Percentiles rank a stretch among this genome's conserved stretches.
phyloP scores from a whole-genome alignment of 35 echinoderm and acorn worm genomes.

The Holothuria glaberrima region DNA sequence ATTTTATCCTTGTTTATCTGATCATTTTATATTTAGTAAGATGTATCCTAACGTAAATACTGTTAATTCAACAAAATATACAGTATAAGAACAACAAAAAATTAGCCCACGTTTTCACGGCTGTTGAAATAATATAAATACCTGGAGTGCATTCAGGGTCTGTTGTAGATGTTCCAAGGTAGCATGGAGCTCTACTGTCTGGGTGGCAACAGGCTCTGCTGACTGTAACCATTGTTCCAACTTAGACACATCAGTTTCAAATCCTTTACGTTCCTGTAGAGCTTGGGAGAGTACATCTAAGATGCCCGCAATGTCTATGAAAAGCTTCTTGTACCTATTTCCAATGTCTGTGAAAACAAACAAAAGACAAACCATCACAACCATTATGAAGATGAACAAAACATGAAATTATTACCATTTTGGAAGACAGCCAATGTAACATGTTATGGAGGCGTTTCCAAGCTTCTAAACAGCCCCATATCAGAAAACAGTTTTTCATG shows the following conservation, averaged over 20 bases:
- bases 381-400: too few species aligned
- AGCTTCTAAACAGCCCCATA: too few species aligned
- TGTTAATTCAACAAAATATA: too few species aligned
- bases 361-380: neutral
- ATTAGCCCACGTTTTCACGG: too few species aligned
- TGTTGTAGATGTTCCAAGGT: constrained; percentile 17
- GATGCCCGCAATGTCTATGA: constrained; percentile 7
- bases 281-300: constrained; percentile 12
- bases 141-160: constrained; percentile 14
- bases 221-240: constrained; percentile 3
- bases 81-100: too few species aligned
- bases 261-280: constrained; percentile 29
- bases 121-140: neutral
- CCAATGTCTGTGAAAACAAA: constrained; percentile 13
- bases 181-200: constrained; percentile 4
- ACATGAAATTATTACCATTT: too few species aligned
- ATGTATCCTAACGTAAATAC: too few species aligned
- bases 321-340: constrained; percentile 22
- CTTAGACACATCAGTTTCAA: constrained; percentile 43
- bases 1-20: too few species aligned
- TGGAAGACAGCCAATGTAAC: too few species aligned
- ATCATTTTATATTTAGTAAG: too few species aligned
- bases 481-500: too few species aligned
- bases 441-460: too few species aligned
- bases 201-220: constrained; percentile 7